Conservation (phyloP, 2,113 vertebrate genomes). For the mouse (Mus musculus) region GRCm39 chr10:40413001-40413500, state of each 20-base stretch:
- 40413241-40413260: background rate
- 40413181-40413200: background rate
- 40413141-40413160: background rate
- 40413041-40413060: background rate
- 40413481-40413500: background rate
- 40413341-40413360: too few relatives aligned
- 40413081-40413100: background rate
- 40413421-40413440: background rate
- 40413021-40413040: background rate
- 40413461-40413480: background rate
- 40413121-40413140: background rate
- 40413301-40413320: background rate
- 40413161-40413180: background rate
- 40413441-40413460: background rate
- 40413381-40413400: background rate
- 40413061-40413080: background rate
- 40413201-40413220: background rate
- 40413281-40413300: background rate
- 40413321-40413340: background rate
- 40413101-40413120: background rate
- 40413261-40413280: background rate
- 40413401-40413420: background rate
- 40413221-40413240: background rate
- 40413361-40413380: background rate
- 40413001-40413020: background rate